These are phyloP conservation scores for Apistogramma diplotaenia DNA, from an alignment of 2,113 vertebrate genomes.

Conservation along the genomic window DNA sequence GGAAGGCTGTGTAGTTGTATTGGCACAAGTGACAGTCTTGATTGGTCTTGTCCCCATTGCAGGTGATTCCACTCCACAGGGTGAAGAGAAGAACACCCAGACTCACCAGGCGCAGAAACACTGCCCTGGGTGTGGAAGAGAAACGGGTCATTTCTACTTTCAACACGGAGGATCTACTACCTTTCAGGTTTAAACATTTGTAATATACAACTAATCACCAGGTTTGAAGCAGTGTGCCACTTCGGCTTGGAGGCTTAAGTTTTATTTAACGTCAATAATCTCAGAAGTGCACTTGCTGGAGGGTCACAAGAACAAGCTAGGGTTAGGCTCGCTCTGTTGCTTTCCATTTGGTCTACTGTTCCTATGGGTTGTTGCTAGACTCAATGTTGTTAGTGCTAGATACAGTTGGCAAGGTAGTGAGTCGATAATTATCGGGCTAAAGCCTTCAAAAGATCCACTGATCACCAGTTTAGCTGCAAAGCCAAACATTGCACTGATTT, in stretches of 20 bases:
- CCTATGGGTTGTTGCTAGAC: not conserved
- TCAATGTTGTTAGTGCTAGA: not conserved
- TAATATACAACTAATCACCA: not conserved
- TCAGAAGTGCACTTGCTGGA: too few species aligned
- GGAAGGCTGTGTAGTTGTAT: constrained; percentile 75
- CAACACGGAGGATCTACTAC: not conserved
- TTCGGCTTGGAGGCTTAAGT: not conserved
- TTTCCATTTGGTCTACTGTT: not conserved
- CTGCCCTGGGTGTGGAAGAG: constrained; percentile 68
- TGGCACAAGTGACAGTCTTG: constrained; percentile 61
- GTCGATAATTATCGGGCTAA: not conserved
- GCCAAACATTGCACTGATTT: not conserved
- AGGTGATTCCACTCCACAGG: constrained; percentile 85
- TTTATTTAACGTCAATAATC: not conserved
- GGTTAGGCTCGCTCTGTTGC: too few species aligned
- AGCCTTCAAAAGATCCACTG: not conserved
- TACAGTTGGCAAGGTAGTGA: not conserved
- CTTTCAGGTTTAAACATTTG: not conserved
- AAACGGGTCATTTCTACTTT: not conserved
- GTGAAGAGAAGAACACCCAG: constrained; percentile 79
- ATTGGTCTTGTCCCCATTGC: constrained; percentile 4
- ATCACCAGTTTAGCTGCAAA: not conserved
- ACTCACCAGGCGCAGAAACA: constrained; percentile 82
- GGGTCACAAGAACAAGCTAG: not conserved
- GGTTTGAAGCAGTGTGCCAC: not conserved